These are phyloP conservation scores for Psittacara wagleri DNA, from an alignment of 2,113 vertebrate genomes.

Conservation along the genomic window DNA sequence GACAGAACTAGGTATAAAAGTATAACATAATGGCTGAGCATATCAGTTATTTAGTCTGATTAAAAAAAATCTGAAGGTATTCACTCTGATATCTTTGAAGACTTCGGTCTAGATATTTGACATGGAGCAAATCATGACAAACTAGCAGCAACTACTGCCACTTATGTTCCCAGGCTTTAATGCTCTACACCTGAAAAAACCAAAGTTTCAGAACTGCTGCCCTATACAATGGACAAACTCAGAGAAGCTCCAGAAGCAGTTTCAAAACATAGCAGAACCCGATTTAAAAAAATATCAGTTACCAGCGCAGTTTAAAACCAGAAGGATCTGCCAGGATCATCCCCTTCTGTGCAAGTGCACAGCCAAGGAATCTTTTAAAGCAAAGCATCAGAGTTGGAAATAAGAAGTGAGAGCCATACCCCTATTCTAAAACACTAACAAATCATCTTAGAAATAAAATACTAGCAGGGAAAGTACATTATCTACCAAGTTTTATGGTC, in stretches of 20 bases:
- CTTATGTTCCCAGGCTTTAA: background rate
- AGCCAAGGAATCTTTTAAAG: background rate
- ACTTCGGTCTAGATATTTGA: background rate
- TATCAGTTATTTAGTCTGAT: background rate
- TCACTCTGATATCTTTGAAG: background rate
- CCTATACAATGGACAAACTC: background rate
- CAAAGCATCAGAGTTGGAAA: background rate
- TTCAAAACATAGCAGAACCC: background rate
- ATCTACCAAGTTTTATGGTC: background rate
- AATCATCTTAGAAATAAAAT: constrained; percentile 1
- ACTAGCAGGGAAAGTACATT: background rate
- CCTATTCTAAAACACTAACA: background rate
- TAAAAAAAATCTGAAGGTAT: background rate
- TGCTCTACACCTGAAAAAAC: background rate
- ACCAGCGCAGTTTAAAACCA: background rate
- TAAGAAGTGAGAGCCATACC: background rate
- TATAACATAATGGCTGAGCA: background rate
- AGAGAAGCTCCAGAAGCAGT: background rate
- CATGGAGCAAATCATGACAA: background rate
- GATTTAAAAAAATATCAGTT: background rate
- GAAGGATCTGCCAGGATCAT: background rate
- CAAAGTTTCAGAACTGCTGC: background rate
- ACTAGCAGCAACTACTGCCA: background rate
- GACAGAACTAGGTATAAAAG: background rate
- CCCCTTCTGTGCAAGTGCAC: background rate